Conservation (phyloP, 2,797 vertebrate species). For the Scleropages formosus region DNA sequence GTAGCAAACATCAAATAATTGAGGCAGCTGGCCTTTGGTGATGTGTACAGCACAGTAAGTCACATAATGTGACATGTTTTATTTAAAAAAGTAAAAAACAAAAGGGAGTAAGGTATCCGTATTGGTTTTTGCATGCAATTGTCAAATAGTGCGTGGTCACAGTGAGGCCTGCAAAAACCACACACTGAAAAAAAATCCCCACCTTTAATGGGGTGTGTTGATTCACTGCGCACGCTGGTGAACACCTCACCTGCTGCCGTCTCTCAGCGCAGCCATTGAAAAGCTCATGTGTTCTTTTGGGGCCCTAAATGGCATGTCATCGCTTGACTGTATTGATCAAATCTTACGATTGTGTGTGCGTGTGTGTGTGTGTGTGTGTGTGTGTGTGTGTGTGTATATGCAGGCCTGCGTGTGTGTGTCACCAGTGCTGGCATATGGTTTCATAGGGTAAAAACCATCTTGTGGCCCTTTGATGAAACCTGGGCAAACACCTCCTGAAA, state of each 20-base stretch:
- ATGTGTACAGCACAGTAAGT: conserved; percentile 60
- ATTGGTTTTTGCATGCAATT: conserved; percentile 56
- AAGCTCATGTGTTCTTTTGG: conserved; percentile 54
- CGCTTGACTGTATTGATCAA: conserved; percentile 65
- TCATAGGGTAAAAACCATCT: conserved; percentile 27
- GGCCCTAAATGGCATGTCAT: conserved; percentile 71
- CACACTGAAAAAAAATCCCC: conserved; percentile 36
- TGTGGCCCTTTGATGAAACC: conserved; percentile 41
- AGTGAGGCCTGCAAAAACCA: conserved; percentile 51
- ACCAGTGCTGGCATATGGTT: conserved; percentile 6
- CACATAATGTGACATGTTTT: conserved; percentile 53
- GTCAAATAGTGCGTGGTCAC: conserved; percentile 57
- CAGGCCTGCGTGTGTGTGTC: conserved; percentile 12
- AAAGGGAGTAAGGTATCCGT: conserved; percentile 38
- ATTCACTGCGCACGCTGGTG: conserved; percentile 70
- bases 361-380: conserved; percentile 2
- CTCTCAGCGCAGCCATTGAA: conserved; percentile 79
- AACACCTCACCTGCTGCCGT: conserved; percentile 84
- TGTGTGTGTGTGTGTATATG: conserved; percentile 55
- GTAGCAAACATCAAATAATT: conserved; percentile 61
- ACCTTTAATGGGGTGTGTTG: conserved; percentile 63
- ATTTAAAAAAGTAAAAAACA: conserved; percentile 50
- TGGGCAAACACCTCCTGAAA: conserved; percentile 64
- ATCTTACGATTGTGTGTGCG: conserved; percentile 79
- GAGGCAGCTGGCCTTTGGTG: conserved; percentile 66